phyloP scores from a whole-genome alignment of 2,113 vertebrate genomes.

The Carlito syrichta region DNA sequence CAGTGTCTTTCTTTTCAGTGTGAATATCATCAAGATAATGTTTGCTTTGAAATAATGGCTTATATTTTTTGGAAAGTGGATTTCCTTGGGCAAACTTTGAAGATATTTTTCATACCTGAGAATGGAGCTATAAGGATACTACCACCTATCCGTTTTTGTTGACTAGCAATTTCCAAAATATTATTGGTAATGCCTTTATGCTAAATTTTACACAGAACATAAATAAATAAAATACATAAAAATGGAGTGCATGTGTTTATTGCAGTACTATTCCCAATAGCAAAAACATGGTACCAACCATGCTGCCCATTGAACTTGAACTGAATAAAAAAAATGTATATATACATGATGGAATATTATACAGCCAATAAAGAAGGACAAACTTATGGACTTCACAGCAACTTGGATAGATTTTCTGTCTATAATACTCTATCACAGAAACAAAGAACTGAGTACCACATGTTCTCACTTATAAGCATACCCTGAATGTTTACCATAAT shows the following conservation, averaged over 20 bases:
- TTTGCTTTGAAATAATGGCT: not conserved
- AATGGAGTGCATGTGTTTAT: not conserved
- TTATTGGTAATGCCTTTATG: not conserved
- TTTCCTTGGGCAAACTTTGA: not conserved
- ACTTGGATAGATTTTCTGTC: too few species aligned
- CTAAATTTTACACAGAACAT: not conserved
- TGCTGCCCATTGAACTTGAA: too few species aligned
- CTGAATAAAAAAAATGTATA: too few species aligned
- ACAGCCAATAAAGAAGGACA: too few species aligned
- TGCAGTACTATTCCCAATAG: too few species aligned
- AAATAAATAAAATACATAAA: not conserved
- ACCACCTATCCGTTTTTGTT: not conserved
- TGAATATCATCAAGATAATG: not conserved
- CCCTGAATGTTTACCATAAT: too few species aligned
- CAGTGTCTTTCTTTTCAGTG: not conserved
- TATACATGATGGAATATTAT: too few species aligned
- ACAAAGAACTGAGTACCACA: too few species aligned
- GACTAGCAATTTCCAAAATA: not conserved
- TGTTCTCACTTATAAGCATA: too few species aligned
- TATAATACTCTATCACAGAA: too few species aligned
- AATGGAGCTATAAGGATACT: not conserved
- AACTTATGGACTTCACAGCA: too few species aligned
- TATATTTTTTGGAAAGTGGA: not conserved
- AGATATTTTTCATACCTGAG: not conserved
- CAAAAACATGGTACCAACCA: too few species aligned